Percentiles rank a stretch among this genome's conserved stretches.
Evolutionary conservation across 2,797 vertebrate genomes (phyloP).

Genomic region (Ctenosaura bakeri): DNA sequence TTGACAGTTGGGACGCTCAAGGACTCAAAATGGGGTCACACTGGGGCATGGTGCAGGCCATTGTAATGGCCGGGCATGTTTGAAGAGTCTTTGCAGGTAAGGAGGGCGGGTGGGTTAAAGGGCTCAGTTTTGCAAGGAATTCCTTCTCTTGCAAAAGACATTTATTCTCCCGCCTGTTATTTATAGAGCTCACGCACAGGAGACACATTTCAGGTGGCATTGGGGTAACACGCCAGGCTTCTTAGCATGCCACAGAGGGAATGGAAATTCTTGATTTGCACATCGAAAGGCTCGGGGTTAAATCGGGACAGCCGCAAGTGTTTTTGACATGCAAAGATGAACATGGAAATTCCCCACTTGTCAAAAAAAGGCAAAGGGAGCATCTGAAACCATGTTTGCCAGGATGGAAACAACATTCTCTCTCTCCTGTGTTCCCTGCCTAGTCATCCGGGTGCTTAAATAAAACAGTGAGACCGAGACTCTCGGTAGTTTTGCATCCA

Average conservation of each 20-base stretch:
- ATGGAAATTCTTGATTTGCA: conserved; percentile 33
- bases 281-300: not conserved
- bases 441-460: conserved; percentile 60
- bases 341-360: not conserved
- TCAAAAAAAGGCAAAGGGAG: not conserved
- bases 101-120: too few relatives aligned
- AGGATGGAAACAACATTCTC: not conserved
- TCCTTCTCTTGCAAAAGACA: not conserved
- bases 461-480: conserved; percentile 60
- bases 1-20: not conserved
- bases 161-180: not conserved
- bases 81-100: not conserved
- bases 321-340: not conserved
- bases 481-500: conserved; percentile 65
- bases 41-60: too few relatives aligned
- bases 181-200: not conserved
- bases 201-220: conserved; percentile 41
- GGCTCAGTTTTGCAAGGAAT: not conserved
- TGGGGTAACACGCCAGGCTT: not conserved
- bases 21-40: too few relatives aligned
- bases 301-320: not conserved
- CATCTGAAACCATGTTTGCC: not conserved
- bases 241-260: conserved; percentile 40
- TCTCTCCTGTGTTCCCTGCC: conserved; percentile 32
- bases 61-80: not conserved